phyloP scores from a whole-genome alignment of 2,888 invertebrate genomes.

The Agrochola macilenta region DNA sequence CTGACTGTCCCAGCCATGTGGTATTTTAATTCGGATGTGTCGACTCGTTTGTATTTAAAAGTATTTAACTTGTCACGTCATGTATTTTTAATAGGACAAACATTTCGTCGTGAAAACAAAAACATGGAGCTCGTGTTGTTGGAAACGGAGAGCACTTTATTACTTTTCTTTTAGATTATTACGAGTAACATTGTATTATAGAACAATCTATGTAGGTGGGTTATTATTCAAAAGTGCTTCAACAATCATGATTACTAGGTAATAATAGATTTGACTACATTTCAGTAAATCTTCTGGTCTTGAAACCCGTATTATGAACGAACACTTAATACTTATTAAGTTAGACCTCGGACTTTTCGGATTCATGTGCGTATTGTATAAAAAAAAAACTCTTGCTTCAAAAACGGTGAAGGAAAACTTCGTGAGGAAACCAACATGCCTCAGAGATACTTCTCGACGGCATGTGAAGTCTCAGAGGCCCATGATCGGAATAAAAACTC shows the following conservation, averaged over 20 bases:
- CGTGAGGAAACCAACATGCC: too few species aligned
- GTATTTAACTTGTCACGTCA: constrained; percentile 44
- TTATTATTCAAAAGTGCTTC: not conserved
- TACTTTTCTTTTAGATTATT: constrained; percentile 3
- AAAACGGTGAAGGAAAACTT: too few species aligned
- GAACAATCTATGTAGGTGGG: not conserved
- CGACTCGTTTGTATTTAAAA: constrained; percentile 42
- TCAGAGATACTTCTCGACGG: too few species aligned
- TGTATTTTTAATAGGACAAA: constrained; percentile 45
- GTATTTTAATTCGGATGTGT: constrained; percentile 41
- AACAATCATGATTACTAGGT: too few species aligned
- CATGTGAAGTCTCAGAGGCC: too few species aligned
- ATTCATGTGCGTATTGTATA: too few species aligned
- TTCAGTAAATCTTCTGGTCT: not conserved
- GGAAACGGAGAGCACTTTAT: not conserved
- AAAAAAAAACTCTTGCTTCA: too few species aligned
- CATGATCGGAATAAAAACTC: too few species aligned
- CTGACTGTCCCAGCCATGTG: not conserved
- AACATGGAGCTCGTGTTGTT: constrained; percentile 12
- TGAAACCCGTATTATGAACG: not conserved
- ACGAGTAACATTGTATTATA: not conserved
- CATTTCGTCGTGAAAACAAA: constrained; percentile 23
- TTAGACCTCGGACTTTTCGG: too few species aligned
- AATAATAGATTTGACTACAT: not conserved
- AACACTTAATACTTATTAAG: constrained; percentile 3